phyloP scores from a whole-genome alignment of 2,888 invertebrate species.

The Schizaphis graminum region DNA sequence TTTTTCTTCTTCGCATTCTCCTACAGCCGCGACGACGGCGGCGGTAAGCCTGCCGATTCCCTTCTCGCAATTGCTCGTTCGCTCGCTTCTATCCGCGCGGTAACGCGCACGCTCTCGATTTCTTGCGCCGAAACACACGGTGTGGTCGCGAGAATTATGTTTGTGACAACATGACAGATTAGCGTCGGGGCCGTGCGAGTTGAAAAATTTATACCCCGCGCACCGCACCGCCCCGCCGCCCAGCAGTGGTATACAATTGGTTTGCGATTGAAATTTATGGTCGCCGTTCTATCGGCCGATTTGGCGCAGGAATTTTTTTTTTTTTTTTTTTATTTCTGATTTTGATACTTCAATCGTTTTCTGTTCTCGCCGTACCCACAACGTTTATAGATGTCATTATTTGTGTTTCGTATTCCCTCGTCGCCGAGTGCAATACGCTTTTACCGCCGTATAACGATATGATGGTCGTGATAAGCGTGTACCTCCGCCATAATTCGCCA shows the following conservation, averaged over 20 bases:
- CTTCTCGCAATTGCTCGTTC: background rate
- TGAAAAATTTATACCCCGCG: slow-evolving; percentile 21
- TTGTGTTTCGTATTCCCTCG: background rate
- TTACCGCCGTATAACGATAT: background rate
- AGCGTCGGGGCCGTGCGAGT: slow-evolving; percentile 9
- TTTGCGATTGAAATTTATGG: slow-evolving; percentile 32
- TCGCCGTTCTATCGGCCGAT: background rate
- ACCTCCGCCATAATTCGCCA: too few species aligned
- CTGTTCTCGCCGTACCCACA: too few species aligned
- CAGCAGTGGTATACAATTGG: background rate
- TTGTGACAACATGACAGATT: slow-evolving; percentile 57
- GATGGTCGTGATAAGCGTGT: background rate
- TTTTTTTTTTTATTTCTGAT: background rate
- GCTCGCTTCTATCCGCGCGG: background rate
- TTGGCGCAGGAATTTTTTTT: background rate
- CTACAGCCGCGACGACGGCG: background rate
- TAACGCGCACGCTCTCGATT: slow-evolving; percentile 3
- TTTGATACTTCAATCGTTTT: background rate
- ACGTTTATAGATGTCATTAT: background rate
- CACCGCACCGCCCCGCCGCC: background rate
- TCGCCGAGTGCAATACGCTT: background rate
- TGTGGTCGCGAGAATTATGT: slow-evolving; percentile 26
- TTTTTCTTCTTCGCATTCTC: background rate
- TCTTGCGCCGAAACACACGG: slow-evolving; percentile 21
- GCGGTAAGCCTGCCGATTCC: background rate